Evolutionary conservation across 2,888 invertebrate species (phyloP), one percentile per base, ranked within the genome.

Genomic region (Crepidodera aurea): DNA sequence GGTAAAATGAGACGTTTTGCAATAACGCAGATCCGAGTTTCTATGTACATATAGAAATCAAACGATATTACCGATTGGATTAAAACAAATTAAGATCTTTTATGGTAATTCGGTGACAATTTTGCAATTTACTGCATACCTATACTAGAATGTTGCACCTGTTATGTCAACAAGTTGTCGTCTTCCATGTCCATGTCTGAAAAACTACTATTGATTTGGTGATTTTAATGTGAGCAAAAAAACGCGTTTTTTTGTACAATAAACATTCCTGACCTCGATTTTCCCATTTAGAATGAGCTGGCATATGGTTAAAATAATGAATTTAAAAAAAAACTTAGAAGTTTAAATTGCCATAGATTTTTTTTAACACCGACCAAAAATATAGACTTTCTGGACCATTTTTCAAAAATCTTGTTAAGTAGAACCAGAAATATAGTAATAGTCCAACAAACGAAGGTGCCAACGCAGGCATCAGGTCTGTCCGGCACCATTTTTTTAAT

Each of bases 101-200:
- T 54, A 54, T 54, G 54, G 54, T 44, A 42, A 54, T 54, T 29
- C 42, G 42, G 19, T 53, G 39, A 53, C 19, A 44, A 54, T 27
- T 40, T 40, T 29, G 18, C 54, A 54, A 48, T 48, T 25, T 12
- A 27, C 10, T 48, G 48, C 27, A 29, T 16, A 15, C 48, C 15
- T 27, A 27, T 48, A 13, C 16, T 15, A 10, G 48, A 25, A 48
- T 48, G 48, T 48, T 48, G 29, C 48, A 29, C 48, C 16, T 15
- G 48, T 15, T 48, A 48, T 48, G 48, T 27, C 48, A 25, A 15
- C 25, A 27, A 46, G 46, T 40, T 40, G 40, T 40, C 40, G 10
- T 40, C 40, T 40, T 15, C 40, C 16, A 18, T 40, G 40, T 40
- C 40, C 40, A 15, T 18, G 40, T 8, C 10, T 15, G 40, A 15